phyloP scores from a whole-genome alignment of 1,140 invertebrate species.

The Neelides sp. region DNA sequence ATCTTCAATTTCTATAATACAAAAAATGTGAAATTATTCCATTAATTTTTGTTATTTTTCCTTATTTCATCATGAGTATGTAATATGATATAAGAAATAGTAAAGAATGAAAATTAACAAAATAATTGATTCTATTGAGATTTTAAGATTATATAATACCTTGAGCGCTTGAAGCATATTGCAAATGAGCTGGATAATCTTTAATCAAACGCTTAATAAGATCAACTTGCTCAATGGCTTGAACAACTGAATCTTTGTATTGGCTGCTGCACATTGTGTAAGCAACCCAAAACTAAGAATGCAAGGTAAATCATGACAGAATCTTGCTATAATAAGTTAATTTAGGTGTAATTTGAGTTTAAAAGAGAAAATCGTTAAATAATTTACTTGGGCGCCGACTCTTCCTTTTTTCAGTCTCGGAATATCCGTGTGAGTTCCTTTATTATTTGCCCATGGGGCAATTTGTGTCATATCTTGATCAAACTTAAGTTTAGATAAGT shows the following conservation, averaged over 20 bases:
- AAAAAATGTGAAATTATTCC: neutral
- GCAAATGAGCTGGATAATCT: constrained; percentile 32
- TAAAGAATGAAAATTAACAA: neutral
- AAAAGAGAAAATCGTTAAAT: neutral
- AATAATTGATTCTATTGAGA: neutral
- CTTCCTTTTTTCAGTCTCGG: constrained; percentile 28
- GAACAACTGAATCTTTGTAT: constrained; percentile 38
- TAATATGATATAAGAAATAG: neutral
- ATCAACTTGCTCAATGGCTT: constrained; percentile 40
- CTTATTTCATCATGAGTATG: neutral
- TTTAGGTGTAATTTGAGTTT: neutral
- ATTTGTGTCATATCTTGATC: constrained; percentile 16
- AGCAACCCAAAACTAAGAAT: constrained; percentile 41
- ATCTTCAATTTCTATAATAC: constrained; percentile 36
- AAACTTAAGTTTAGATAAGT: constrained; percentile 10
- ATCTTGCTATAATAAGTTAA: neutral
- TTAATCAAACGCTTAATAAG: constrained; percentile 39
- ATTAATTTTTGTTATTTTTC: neutral
- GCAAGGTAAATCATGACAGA: neutral
- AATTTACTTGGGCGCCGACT: constrained; percentile 29
- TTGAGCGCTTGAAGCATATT: constrained; percentile 2
- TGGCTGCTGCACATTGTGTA: constrained; percentile 38
- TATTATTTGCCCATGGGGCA: constrained; percentile 25
- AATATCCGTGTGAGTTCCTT: constrained; percentile 31
- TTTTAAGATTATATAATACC: constrained; percentile 1